Evolutionary conservation across 2,113 vertebrate genomes (phyloP), one percentile per base, ranked within the genome.

Genomic region (human): DNA sequence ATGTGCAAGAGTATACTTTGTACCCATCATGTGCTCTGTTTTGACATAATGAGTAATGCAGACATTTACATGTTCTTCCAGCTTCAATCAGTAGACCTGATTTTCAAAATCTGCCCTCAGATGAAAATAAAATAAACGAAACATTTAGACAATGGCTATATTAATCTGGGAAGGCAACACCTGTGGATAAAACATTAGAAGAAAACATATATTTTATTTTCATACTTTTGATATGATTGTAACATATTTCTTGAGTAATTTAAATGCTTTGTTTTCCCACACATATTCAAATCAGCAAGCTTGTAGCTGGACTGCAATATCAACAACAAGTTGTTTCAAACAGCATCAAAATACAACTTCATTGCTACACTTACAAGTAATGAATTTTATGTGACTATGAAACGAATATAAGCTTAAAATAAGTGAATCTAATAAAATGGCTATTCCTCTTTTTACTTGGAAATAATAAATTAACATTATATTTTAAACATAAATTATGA

Each of bases 321-420:
- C 97, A 96, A 97, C 57, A 90, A 48, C 52, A 86, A 96, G 27
- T 32, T 14, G 20, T 73, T 93, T 88, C 82, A 83, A 79, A 50
- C 48, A 97, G 94, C 94, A 89, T 98, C 92, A 97, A 94, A 96
- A 96, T 92, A 70, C 97, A 94, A 89, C 75, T 88, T 94, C 86
- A 96, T 90, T 98, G 76, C 16, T 95, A 96, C 13, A 97, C 6
- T 12, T 97, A 97, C 35, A 98, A 98, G 83, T 96, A 97, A 97
- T 97, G 72, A 97, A 97, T 94, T 89, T 96, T 98, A 96, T 93
- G 96, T 98, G 98, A 98, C 59, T 97, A 93, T 98, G 50, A 98
- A 97, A 91, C 98, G 98, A 99, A 98, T 98, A 98, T 98, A 98
- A 98, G 93, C 95, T 96, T 98, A 52, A 97, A 97, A 95, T 90